Conservation (phyloP, 2,113 vertebrate genomes). For the Trematomus loennbergii region DNA sequence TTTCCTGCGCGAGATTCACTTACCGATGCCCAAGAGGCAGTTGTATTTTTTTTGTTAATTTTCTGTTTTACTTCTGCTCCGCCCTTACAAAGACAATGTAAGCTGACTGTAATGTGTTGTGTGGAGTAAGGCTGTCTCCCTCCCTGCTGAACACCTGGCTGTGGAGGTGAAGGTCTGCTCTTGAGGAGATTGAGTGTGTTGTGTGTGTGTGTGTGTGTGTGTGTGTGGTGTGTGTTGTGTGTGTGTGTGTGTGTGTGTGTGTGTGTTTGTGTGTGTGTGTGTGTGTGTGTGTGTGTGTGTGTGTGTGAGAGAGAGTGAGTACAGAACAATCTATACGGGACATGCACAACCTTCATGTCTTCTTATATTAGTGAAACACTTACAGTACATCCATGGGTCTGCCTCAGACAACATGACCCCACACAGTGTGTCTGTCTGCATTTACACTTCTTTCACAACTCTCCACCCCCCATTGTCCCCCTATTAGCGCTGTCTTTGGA, state of each 20-base stretch:
- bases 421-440: slow-evolving; percentile 10
- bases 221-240: slow-evolving; percentile 13
- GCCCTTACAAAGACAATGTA: background rate
- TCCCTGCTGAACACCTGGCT: slow-evolving; percentile 13
- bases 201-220: slow-evolving; percentile 37
- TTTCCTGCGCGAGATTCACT: too few relatives aligned
- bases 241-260: slow-evolving; percentile 12
- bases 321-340: too few relatives aligned
- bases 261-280: slow-evolving; percentile 42
- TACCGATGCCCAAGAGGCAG: too few relatives aligned
- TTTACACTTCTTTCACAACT: slow-evolving; percentile 40
- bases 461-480: slow-evolving; percentile 1
- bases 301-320: slow-evolving; percentile 41
- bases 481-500: slow-evolving; percentile 44
- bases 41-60: too few relatives aligned
- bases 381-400: background rate
- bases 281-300: slow-evolving; percentile 47
- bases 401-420: background rate
- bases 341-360: background rate
- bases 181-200: slow-evolving; percentile 42
- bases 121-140: background rate
- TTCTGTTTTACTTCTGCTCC: too few relatives aligned
- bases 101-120: slow-evolving; percentile 10
- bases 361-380: slow-evolving; percentile 13
- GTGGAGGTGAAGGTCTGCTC: slow-evolving; percentile 40